Percentiles rank a stretch among this genome's conserved stretches.
phyloP scores from a whole-genome alignment of 1,140 invertebrate species.

The Protaetia brevitarsis region DNA sequence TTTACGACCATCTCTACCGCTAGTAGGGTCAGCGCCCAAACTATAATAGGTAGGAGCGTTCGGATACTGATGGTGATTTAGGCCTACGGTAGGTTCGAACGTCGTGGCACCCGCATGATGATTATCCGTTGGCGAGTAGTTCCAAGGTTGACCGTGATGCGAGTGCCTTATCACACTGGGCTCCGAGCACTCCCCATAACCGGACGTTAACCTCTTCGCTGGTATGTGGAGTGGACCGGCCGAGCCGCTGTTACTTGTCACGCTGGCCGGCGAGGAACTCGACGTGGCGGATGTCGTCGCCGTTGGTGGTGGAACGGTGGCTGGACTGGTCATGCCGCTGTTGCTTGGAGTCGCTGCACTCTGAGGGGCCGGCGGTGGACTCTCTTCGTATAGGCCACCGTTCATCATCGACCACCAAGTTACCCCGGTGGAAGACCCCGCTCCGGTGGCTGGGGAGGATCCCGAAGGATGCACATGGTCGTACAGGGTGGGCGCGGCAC shows the following conservation, averaged over 20 bases:
- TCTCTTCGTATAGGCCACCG: conserved; percentile 71
- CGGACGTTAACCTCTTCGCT: conserved; percentile 66
- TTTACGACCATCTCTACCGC: conserved; percentile 59
- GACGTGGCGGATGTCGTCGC: conserved; percentile 58
- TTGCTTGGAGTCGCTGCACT: conserved; percentile 52
- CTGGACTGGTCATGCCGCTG: conserved; percentile 53
- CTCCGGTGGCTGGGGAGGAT: conserved; percentile 73
- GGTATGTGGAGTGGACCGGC: conserved; percentile 76
- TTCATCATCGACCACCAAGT: conserved; percentile 82
- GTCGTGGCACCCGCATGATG: conserved; percentile 55
- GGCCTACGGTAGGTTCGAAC: conserved; percentile 57
- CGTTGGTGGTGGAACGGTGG: conserved; percentile 55
- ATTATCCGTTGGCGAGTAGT: conserved; percentile 65
- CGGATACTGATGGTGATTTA: conserved; percentile 71
- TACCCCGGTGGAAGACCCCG: conserved; percentile 73
- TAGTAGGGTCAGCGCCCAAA: conserved; percentile 60
- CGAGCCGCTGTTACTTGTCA: conserved; percentile 59
- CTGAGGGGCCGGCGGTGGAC: conserved; percentile 62
- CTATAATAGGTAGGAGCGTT: conserved; percentile 76
- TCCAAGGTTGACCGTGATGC: conserved; percentile 65
- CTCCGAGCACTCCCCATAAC: conserved; percentile 61
- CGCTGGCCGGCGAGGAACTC: conserved; percentile 67
- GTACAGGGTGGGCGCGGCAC: conserved; percentile 71
- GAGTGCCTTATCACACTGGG: conserved; percentile 70
- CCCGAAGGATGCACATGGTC: conserved; percentile 74